Evolutionary conservation across 2,888 invertebrate genomes (phyloP), one percentile per base, ranked within the genome.

Genomic region (Terebella lapidaria): DNA sequence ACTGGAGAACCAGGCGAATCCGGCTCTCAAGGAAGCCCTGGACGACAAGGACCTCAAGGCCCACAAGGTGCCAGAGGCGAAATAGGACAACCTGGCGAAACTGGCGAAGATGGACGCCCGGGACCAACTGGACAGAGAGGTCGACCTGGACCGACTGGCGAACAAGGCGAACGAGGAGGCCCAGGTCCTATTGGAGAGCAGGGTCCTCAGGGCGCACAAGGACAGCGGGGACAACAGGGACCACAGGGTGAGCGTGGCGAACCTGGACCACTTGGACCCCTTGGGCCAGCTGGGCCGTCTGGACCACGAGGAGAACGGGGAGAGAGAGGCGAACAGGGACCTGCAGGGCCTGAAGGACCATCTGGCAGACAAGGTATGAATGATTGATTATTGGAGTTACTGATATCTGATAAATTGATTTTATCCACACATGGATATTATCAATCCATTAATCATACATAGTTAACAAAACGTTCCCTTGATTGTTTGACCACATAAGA

Each of bases 1-100:
- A 29, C 28, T 30, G 53, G 53, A 54, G 46, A 20, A 46, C 22
- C 54, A 10, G 61, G 61, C 29, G 25, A 20, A 15, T 27, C 54
- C 3, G 60, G 60, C 5, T 24, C 24, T 20, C 35, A 24, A 35
- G 62, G 62, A 52, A 20, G 25, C 10, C 35, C 56, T 28, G 62
- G 62, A 0, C 5, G 42, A 4, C n/a, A 24, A 15, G 62, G 62
- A 18, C 55, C 15, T 4, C 25, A 15, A 5, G 56, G 47, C 5
- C 25, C 46, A 22, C 25, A 5, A 4, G 58, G 58, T 3, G 24
- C 22, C 4, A 26, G n/a, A 3, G 60, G 60, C 24, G n/a, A 4
- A 35, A 5, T 4, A n/a, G 60, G 60, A 35, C 51, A 49, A 3
- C 20, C 60, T 30, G 60, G 60, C 3, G 5, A 30, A 5, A 4